These are phyloP conservation scores for Rhinopomastus cyanomelas DNA, from an alignment of 2,113 vertebrate genomes.

Conservation along the genomic window DNA sequence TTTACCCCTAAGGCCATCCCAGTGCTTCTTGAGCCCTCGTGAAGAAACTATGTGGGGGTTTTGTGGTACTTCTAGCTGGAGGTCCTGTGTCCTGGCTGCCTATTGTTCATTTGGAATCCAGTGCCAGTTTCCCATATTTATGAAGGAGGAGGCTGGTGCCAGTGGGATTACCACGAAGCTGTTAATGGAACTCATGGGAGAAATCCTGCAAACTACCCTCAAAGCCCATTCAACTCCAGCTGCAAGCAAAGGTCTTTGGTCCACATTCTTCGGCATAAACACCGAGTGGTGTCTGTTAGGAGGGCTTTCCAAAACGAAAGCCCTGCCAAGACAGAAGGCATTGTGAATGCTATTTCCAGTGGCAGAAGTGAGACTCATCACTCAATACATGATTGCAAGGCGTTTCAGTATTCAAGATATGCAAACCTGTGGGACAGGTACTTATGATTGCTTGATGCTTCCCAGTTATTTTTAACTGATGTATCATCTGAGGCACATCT, in stretches of 20 bases:
- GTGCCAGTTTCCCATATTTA: not conserved
- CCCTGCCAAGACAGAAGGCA: not conserved
- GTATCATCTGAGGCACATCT: not conserved
- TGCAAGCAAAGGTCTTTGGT: not conserved
- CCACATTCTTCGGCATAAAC: not conserved
- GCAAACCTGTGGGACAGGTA: not conserved
- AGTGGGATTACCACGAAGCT: not conserved
- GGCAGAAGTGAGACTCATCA: not conserved
- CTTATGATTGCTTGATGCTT: not conserved
- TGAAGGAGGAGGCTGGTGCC: not conserved
- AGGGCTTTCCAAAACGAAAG: not conserved
- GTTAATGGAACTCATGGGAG: not conserved
- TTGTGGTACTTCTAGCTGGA: not conserved
- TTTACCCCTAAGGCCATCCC: not conserved
- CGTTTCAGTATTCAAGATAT: conserved; percentile 18
- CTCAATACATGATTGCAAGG: not conserved
- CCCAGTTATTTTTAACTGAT: conserved; percentile 44
- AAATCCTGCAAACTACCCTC: not conserved
- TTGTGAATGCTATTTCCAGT: not conserved
- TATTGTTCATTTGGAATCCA: not conserved
- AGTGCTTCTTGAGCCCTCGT: not conserved
- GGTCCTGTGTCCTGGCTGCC: not conserved
- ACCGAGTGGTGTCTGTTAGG: not conserved
- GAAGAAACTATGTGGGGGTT: not conserved
- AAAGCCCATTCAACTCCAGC: not conserved